Conservation (phyloP, 2,797 vertebrate genomes). For the Catostomus latipinnis region DNA sequence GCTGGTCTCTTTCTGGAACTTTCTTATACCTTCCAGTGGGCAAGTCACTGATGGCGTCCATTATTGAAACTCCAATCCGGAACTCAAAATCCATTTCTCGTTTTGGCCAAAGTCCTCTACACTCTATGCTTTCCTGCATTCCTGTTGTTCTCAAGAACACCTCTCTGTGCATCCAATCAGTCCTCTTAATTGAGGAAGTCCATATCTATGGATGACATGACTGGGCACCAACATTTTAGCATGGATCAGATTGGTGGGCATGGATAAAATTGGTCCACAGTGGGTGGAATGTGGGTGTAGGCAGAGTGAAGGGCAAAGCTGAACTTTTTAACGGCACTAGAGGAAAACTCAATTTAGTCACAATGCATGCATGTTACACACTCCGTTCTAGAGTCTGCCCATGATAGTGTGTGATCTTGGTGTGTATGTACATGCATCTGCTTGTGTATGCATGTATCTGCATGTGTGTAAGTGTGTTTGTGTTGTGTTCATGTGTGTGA, state of each 20-base stretch:
- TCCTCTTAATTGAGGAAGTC: constrained; percentile 14
- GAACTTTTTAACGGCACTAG: constrained; percentile 75
- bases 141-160: not conserved
- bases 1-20: constrained; percentile 6
- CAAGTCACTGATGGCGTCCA: constrained; percentile 19
- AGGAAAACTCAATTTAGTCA: constrained; percentile 77
- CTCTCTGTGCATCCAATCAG: constrained; percentile 28
- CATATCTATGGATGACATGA: constrained; percentile 7
- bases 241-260: constrained; percentile 28
- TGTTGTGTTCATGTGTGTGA: constrained; percentile 40
- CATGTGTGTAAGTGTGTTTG: constrained; percentile 56
- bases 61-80: constrained; percentile 17
- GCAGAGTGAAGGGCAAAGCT: constrained; percentile 76
- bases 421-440: constrained; percentile 52
- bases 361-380: constrained; percentile 83
- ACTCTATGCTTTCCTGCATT: not conserved
- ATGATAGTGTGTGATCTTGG: constrained; percentile 56
- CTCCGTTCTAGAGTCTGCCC: constrained; percentile 70
- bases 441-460: constrained; percentile 34
- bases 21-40: constrained; percentile 8
- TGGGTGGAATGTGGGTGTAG: constrained; percentile 58
- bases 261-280: constrained; percentile 56
- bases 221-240: constrained; percentile 7
- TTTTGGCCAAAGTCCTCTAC: not conserved
- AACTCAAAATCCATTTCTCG: not conserved